Conservation (phyloP, 2,797 vertebrate genomes). For the Glyptemys insculpta region DNA sequence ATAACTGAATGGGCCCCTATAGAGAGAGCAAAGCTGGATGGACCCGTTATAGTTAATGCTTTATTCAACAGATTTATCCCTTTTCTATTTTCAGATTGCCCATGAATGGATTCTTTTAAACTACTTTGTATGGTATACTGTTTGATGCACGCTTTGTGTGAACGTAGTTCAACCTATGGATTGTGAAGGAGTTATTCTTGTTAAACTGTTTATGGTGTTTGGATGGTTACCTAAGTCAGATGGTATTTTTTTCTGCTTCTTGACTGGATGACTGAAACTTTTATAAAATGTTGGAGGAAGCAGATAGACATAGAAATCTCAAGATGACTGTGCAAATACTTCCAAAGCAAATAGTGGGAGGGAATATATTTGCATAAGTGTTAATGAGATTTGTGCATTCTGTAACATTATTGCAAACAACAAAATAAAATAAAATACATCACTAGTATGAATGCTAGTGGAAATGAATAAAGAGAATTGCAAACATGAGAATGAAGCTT, state of each 20-base stretch:
- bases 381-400: conserved; percentile 61
- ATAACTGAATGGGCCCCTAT: background rate
- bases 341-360: conserved; percentile 54
- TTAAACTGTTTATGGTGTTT: background rate
- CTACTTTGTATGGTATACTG: conserved; percentile 4
- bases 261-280: conserved; percentile 43
- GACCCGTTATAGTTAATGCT: conserved; percentile 15
- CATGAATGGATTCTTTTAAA: background rate
- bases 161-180: background rate
- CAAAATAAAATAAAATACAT: conserved; percentile 45
- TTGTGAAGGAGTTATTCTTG: background rate
- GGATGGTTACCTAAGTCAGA: background rate
- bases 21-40: conserved; percentile 34
- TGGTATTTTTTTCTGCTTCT: background rate
- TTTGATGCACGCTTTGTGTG: conserved; percentile 15
- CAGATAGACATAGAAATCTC: conserved; percentile 27
- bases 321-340: conserved; percentile 34
- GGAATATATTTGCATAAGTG: conserved; percentile 43
- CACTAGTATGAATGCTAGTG: conserved; percentile 45
- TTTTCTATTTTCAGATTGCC: conserved; percentile 50
- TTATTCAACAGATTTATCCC: conserved; percentile 14
- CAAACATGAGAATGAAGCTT: conserved; percentile 65
- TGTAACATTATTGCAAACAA: conserved; percentile 56
- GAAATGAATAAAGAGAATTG: conserved; percentile 50
- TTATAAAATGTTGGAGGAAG: conserved; percentile 24